Conservation (phyloP, 2,888 invertebrate genomes). For the Lasioglossum malachurum region DNA sequence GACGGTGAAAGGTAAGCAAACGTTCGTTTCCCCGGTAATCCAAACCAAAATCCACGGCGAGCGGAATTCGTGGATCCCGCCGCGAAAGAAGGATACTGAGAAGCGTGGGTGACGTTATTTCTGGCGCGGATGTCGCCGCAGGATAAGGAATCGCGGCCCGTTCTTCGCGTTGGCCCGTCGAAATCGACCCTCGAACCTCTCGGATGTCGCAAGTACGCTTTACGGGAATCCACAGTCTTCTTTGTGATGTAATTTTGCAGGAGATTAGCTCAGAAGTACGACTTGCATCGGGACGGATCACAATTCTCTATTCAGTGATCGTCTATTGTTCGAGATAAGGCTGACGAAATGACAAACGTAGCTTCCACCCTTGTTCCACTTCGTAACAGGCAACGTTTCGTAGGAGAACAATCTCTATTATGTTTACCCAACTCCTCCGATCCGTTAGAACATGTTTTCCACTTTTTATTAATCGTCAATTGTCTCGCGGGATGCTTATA, state of each 20-base stretch:
- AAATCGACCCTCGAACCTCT: conserved; percentile 34
- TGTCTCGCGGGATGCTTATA: not conserved
- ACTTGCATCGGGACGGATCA: not conserved
- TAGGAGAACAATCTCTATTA: not conserved
- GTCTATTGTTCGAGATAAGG: not conserved
- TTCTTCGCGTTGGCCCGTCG: conserved; percentile 18
- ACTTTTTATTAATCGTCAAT: conserved; percentile 3
- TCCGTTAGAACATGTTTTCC: not conserved
- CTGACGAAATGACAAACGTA: not conserved
- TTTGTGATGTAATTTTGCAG: not conserved
- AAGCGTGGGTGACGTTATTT: conserved; percentile 66
- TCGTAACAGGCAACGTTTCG: not conserved
- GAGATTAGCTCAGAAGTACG: not conserved
- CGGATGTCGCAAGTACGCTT: not conserved
- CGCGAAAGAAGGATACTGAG: conserved; percentile 60
- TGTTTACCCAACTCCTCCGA: not conserved
- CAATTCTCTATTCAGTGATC: not conserved
- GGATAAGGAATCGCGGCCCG: conserved; percentile 46
- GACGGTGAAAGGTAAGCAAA: conserved; percentile 72
- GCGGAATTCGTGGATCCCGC: conserved; percentile 60
- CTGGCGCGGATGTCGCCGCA: conserved; percentile 56
- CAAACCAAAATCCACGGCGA: conserved; percentile 61
- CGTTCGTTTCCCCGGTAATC: conserved; percentile 63
- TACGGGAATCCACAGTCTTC: not conserved
- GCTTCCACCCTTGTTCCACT: not conserved